phyloP scores from a whole-genome alignment of 2,888 invertebrate genomes.

The Rhagonycha fulva region DNA sequence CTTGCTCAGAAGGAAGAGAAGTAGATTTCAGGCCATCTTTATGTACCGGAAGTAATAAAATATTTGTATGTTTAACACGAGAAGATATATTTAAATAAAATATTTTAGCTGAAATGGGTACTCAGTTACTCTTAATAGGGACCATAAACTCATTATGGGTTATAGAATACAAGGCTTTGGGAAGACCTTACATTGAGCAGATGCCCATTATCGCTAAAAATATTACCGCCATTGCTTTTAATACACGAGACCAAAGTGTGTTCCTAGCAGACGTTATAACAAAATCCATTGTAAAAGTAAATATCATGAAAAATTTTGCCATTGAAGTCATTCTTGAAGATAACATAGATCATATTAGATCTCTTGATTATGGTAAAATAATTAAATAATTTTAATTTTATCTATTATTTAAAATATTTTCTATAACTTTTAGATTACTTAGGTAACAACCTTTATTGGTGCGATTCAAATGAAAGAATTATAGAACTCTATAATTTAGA shows the following conservation, averaged over 20 bases:
- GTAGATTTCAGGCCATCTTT: conserved; percentile 60
- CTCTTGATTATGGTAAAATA: conserved; percentile 62
- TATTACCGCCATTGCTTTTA: conserved; percentile 71
- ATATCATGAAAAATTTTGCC: conserved; percentile 43
- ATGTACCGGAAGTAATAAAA: conserved; percentile 58
- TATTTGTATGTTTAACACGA: background rate
- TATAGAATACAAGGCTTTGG: conserved; percentile 69
- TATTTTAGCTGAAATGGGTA: conserved; percentile 52
- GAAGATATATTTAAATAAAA: background rate
- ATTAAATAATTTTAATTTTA: background rate
- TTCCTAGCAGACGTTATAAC: conserved; percentile 59
- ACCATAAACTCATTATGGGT: conserved; percentile 62
- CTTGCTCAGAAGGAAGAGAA: conserved; percentile 75
- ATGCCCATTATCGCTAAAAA: conserved; percentile 51
- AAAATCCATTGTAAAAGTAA: conserved; percentile 56
- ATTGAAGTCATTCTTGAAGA: background rate
- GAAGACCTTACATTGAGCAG: conserved; percentile 63
- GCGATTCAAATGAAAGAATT: conserved; percentile 65
- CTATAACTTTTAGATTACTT: conserved; percentile 64
- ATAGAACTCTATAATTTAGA: conserved; percentile 69
- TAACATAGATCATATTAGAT: conserved; percentile 51
- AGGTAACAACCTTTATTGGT: conserved; percentile 74
- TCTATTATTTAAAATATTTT: background rate
- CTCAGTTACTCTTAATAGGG: conserved; percentile 63
- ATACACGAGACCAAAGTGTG: conserved; percentile 60